Percentiles rank a stretch among this genome's conserved stretches.
These are phyloP conservation scores for Leptopilina boulardi DNA, from an alignment of 1,140 invertebrate genomes.

Conservation along the genomic window DNA sequence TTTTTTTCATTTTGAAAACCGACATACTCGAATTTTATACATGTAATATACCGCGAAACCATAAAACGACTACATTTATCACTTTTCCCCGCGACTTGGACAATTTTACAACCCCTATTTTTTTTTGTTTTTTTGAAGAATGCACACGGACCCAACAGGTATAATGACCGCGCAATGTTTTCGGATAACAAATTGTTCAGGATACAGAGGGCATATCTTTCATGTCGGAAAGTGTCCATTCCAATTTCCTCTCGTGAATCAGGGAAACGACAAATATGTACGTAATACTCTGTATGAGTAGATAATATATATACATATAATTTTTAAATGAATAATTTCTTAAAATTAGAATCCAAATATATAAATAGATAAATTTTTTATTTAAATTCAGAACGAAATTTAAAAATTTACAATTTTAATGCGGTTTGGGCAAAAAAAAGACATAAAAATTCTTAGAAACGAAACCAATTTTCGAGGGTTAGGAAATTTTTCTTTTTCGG, in stretches of 20 bases:
- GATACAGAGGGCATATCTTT: constrained; percentile 11
- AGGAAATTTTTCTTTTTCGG: neutral
- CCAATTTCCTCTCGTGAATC: constrained; percentile 21
- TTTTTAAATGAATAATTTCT: no score
- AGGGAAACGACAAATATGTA: neutral
- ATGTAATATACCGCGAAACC: neutral
- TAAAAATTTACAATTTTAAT: no score
- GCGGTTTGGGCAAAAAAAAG: neutral
- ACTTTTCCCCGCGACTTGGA: neutral
- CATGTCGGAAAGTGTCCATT: constrained; percentile 17
- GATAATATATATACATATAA: no score
- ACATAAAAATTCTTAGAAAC: neutral
- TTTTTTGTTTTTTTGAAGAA: neutral
- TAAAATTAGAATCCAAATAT: neutral
- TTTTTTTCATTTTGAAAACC: neutral
- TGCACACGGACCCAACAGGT: constrained; percentile 21
- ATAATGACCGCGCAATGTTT: constrained; percentile 26
- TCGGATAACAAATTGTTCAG: constrained; percentile 21
- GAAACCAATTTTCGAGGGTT: neutral
- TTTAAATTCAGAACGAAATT: no score
- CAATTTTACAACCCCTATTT: constrained; percentile 1
- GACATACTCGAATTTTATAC: neutral
- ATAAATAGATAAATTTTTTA: no score
- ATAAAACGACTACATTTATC: constrained; percentile 26
- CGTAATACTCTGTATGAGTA: no score